Conservation (phyloP, 2,888 invertebrate species). For the Bembecia ichneumoniformis region DNA sequence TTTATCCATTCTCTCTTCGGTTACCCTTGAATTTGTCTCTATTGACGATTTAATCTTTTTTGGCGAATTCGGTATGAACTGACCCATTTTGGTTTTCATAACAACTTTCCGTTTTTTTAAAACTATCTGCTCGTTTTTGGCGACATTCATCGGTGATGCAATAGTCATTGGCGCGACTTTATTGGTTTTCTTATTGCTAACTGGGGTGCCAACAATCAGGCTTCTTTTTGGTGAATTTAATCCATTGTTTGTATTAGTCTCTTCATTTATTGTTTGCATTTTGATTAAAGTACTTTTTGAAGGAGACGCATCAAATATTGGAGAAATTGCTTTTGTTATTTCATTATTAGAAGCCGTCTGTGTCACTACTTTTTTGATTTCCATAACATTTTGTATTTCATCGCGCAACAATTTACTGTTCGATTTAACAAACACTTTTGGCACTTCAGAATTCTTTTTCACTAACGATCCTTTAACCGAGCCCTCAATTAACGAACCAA, state of each 20-base stretch:
- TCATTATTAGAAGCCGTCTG: background rate
- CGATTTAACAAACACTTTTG: background rate
- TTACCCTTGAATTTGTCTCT: background rate
- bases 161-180: no score
- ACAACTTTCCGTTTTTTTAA: constrained; percentile 19
- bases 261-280: background rate
- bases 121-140: background rate
- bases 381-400: background rate
- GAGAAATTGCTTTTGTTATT: background rate
- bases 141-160: background rate
- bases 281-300: background rate
- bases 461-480: background rate
- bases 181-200: no score
- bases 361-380: background rate
- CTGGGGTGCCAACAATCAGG: no score
- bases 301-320: background rate
- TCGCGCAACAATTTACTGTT: background rate
- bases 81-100: constrained; percentile 42
- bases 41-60: constrained; percentile 3
- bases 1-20: no score
- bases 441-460: background rate
- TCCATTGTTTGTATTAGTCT: background rate
- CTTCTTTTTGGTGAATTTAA: background rate
- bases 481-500: no score
- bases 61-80: constrained; percentile 27